Percentiles rank a stretch among this genome's conserved stretches.
Evolutionary conservation across 2,797 vertebrate genomes (phyloP).

Genomic region (Phoxinus dragarum): DNA sequence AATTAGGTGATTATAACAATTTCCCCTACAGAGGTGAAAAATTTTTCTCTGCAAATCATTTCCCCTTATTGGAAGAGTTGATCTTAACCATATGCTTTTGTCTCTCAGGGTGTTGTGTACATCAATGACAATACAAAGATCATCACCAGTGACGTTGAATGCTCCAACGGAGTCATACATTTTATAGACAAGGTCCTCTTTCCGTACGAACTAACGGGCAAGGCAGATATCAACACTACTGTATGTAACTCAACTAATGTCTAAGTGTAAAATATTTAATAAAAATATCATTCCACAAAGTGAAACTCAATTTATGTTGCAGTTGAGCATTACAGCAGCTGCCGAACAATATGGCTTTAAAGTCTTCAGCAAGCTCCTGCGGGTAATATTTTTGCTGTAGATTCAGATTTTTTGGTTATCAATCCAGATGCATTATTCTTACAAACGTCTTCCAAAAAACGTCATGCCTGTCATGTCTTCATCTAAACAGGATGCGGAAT

Average conservation of each 20-base stretch:
- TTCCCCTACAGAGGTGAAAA: neutral
- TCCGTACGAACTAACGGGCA: slow-evolving; percentile 69
- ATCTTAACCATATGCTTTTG: slow-evolving; percentile 2
- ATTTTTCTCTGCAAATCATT: neutral
- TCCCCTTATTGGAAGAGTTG: neutral
- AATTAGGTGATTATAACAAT: neutral
- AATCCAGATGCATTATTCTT: neutral
- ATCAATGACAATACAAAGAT: slow-evolving; percentile 85
- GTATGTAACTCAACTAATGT: slow-evolving; percentile 39
- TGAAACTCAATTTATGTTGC: slow-evolving; percentile 42
- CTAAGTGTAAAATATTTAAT: neutral
- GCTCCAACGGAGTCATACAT: slow-evolving; percentile 86
- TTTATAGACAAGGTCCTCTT: slow-evolving; percentile 84
- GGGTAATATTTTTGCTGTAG: slow-evolving; percentile 75
- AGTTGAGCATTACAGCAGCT: slow-evolving; percentile 84
- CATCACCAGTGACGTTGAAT: slow-evolving; percentile 79
- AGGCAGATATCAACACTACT: neutral
- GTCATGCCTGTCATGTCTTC: neutral
- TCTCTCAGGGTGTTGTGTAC: slow-evolving; percentile 84
- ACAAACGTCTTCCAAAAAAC: neutral
- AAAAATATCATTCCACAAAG: neutral
- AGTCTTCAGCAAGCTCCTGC: slow-evolving; percentile 84
- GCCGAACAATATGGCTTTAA: slow-evolving; percentile 86
- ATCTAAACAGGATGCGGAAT: slow-evolving; percentile 78
- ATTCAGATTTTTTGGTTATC: neutral